A percentile compares a stretch with the other conserved stretches of the same genome.
Evolutionary conservation across 2,888 invertebrate species (phyloP).

Genomic region (Bellardia bayeri): DNA sequence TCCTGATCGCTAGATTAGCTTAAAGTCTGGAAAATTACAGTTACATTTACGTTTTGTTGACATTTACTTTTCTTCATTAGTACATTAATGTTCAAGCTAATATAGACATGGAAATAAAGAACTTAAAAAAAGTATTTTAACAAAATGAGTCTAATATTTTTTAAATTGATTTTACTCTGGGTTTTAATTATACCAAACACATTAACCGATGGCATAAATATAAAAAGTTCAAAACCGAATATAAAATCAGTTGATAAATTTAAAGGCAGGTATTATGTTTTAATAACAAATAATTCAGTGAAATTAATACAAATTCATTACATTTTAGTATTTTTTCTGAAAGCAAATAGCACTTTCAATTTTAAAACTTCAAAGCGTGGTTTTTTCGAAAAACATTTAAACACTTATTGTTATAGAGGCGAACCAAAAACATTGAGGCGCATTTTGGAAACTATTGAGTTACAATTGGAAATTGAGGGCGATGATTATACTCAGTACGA

Average conservation of each 20-base stretch:
- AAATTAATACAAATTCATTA: too few relatives aligned
- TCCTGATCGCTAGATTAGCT: not conserved
- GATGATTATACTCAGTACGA: conserved; percentile 90
- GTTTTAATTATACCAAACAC: conserved; percentile 24
- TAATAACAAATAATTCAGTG: not conserved
- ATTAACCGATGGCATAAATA: not conserved
- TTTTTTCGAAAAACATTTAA: conserved; percentile 81
- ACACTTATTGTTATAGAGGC: conserved; percentile 90
- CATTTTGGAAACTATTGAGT: conserved; percentile 89
- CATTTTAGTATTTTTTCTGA: conserved; percentile 69
- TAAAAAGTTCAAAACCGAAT: not conserved
- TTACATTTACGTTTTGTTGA: conserved; percentile 31
- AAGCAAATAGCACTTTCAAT: conserved; percentile 74
- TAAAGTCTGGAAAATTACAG: conserved; percentile 40
- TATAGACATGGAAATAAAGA: conserved; percentile 19
- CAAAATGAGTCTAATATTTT: conserved; percentile 33
- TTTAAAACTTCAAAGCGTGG: conserved; percentile 67
- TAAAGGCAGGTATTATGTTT: conserved; percentile 16
- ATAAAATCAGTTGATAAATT: conserved; percentile 17
- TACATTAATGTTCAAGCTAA: not conserved
- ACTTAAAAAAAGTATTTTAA: not conserved
- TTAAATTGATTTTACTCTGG: conserved; percentile 32
- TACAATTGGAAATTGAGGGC: conserved; percentile 86
- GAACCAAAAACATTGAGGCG: conserved; percentile 87
- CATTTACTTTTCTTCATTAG: not conserved